A percentile compares a stretch with the other conserved stretches of the same genome.
Conservation (phyloP, 2,888 invertebrate genomes). For the Lepeophtheirus nordmannii region DNA sequence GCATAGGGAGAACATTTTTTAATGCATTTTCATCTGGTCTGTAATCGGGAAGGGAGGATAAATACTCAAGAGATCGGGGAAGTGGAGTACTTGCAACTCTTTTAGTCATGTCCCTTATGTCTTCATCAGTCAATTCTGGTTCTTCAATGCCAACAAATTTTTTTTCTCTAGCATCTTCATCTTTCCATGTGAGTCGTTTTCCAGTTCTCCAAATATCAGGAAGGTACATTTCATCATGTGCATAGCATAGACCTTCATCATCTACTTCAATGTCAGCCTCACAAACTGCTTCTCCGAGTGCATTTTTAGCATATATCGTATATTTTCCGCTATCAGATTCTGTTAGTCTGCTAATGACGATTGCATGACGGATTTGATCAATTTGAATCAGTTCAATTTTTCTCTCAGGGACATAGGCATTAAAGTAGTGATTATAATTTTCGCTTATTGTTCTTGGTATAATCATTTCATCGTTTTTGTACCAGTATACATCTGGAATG, state of each 20-base stretch:
- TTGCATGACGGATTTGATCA: slow-evolving; percentile 20
- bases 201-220: slow-evolving; percentile 17
- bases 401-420: slow-evolving; percentile 22
- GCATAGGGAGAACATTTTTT: not conserved
- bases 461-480: slow-evolving; percentile 21
- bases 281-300: too few species aligned
- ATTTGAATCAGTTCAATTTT: slow-evolving; percentile 20
- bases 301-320: slow-evolving; percentile 15
- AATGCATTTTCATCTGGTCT: not conserved
- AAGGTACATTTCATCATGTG: slow-evolving; percentile 16
- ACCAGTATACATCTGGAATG: slow-evolving; percentile 22
- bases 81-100: slow-evolving; percentile 4
- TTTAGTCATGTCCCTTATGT: slow-evolving; percentile 13
- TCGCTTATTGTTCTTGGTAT: slow-evolving; percentile 16
- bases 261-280: slow-evolving; percentile 20
- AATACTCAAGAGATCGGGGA: slow-evolving; percentile 12
- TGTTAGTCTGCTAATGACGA: slow-evolving; percentile 10
- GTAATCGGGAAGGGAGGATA: slow-evolving; percentile 22
- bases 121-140: slow-evolving; percentile 13
- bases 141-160: slow-evolving; percentile 6
- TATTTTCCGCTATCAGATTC: slow-evolving; percentile 18
- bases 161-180: slow-evolving; percentile 20
- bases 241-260: not conserved
- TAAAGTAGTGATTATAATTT: slow-evolving; percentile 20
- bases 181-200: slow-evolving; percentile 20